Evolutionary conservation across 2,888 invertebrate species (phyloP), one percentile per base, ranked within the genome.

Genomic region (Pristionchus mayeri): DNA sequence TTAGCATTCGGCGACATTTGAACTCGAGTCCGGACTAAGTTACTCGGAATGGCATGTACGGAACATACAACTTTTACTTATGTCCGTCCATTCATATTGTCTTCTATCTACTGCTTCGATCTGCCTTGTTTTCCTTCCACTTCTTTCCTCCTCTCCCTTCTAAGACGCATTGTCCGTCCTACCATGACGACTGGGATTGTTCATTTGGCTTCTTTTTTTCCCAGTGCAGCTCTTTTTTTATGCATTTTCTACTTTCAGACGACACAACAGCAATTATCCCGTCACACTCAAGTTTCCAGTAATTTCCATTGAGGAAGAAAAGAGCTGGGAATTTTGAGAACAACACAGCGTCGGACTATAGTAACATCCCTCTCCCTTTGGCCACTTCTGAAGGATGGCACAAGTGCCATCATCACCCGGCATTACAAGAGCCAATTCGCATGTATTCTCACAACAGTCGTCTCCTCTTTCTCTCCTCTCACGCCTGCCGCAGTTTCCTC

Each of bases 401-500:
- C 37, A 71, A 71, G 71, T 71, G 24, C 71, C 71, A 71, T 71
- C 71, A 71, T 71, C 67, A 9, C n/a, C 13, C 67, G 67, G 63
- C 24, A 71, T 71, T 44, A 71, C 24, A 44, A 71, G 71, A 71
- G 71, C 40, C 71, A 71, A 71, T 71, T 37, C 37, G 71, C 16
- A 37, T 7, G 40, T 9, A 34, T 44, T 44, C 40, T n/a, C 37
- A n/a, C 44, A 18, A 37, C 34, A 67, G 37, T n/a, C 13, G 63
- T 63, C 24, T 11, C 34, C 24, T n/a, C 71, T 44, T 24, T 40
- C 71, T n/a, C 54, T 40, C 37, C 71, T 24, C 40, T 1, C 67
- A 13, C 40, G 2, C 4, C 4, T 13, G 67, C 40, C 16, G 60
- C 16, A 30, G 30, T 40, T 34, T 67, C 67, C 6, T 16, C 44